A percentile compares a stretch with the other conserved stretches of the same genome.
Conservation (phyloP, 1,140 invertebrate species). For the Acyrthosiphon pisum region DNA sequence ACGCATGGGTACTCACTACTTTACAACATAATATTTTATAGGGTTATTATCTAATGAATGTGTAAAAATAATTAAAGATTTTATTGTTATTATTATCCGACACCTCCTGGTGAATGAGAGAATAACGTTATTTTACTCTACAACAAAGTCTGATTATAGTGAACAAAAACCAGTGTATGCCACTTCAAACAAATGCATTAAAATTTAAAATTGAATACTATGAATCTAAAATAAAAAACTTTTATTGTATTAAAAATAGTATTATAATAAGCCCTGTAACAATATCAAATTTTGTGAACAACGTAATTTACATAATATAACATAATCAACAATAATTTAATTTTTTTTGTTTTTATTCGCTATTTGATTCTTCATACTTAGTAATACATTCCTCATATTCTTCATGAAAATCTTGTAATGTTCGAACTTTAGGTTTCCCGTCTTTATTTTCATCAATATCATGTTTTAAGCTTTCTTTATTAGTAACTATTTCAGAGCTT, state of each 20-base stretch:
- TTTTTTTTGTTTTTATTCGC: background rate
- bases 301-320: background rate
- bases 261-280: conserved; percentile 10
- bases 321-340: background rate
- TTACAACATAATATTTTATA: too few relatives aligned
- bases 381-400: conserved; percentile 41
- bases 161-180: background rate
- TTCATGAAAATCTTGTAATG: conserved; percentile 51
- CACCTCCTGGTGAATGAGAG: background rate
- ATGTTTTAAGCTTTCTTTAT: background rate
- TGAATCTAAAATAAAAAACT: background rate
- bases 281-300: background rate
- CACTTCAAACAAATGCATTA: background rate
- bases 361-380: conserved; percentile 31
- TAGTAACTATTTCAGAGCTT: background rate
- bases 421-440: conserved; percentile 5
- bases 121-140: background rate
- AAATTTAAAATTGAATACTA: background rate
- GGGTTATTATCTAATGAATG: too few relatives aligned
- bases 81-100: background rate
- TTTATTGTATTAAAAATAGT: background rate
- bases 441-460: background rate
- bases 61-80: background rate
- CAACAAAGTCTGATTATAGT: background rate
- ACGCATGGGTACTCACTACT: too few relatives aligned